A percentile compares a stretch with the other conserved stretches of the same genome.
Conservation (phyloP, 2,113 vertebrate genomes). For the Synodontis membranacea region DNA sequence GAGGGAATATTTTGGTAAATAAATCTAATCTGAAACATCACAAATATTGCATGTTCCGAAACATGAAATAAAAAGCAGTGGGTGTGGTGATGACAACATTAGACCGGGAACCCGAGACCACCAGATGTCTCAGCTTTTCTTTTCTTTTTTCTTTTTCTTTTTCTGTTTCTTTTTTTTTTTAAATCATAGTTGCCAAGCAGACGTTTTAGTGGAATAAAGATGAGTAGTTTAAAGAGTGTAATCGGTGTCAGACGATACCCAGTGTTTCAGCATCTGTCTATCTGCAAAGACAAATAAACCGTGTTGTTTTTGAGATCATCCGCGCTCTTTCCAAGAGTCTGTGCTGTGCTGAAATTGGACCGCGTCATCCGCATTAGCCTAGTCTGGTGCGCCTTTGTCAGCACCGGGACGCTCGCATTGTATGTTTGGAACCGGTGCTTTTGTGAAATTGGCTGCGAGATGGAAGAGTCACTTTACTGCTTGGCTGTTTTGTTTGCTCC, state of each 20-base stretch:
- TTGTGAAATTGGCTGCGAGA: conserved; percentile 29
- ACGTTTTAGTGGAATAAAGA: neutral
- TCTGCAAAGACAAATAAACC: neutral
- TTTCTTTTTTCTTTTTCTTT: neutral
- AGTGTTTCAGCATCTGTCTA: neutral
- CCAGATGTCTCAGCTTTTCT: neutral
- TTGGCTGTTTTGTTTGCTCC: conserved; percentile 34
- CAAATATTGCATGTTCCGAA: neutral
- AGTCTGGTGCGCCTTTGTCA: conserved; percentile 21
- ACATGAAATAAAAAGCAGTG: neutral
- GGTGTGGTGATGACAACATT: neutral
- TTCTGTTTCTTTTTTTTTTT: neutral
- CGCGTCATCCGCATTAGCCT: conserved; percentile 4
- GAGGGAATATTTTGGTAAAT: neutral
- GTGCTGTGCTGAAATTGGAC: conserved; percentile 13
- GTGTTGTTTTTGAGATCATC: no score
- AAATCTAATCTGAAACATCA: neutral
- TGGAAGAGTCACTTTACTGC: conserved; percentile 43
- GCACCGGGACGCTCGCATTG: conserved; percentile 22
- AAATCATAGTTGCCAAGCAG: neutral
- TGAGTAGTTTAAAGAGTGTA: neutral
- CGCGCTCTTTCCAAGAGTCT: neutral
- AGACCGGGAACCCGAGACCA: neutral
- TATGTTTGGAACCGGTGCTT: conserved; percentile 43
- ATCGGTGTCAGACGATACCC: neutral